Evolutionary conservation across 2,113 vertebrate genomes (phyloP).

Genomic region (human (Homo sapiens)): GRCh38 chr6:91384501-91385000

Average conservation of each 20-base stretch:
- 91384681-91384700: neutral
- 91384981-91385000: too few relatives aligned
- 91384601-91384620: neutral
- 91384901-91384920: neutral
- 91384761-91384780: neutral
- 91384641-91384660: neutral
- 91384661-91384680: neutral
- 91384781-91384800: neutral
- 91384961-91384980: neutral
- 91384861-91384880: neutral
- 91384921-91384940: neutral
- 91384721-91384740: neutral
- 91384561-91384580: neutral
- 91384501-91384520: neutral
- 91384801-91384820: neutral
- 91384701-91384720: neutral
- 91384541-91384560: neutral
- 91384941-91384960: neutral
- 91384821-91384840: neutral
- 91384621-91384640: neutral
- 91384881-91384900: neutral
- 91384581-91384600: neutral
- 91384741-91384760: neutral
- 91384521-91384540: neutral
- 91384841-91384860: neutral